Percentiles rank a stretch among this genome's conserved stretches.
Conservation (phyloP, 2,797 vertebrate genomes). For the Microctenopoma stevenorrisi region DNA sequence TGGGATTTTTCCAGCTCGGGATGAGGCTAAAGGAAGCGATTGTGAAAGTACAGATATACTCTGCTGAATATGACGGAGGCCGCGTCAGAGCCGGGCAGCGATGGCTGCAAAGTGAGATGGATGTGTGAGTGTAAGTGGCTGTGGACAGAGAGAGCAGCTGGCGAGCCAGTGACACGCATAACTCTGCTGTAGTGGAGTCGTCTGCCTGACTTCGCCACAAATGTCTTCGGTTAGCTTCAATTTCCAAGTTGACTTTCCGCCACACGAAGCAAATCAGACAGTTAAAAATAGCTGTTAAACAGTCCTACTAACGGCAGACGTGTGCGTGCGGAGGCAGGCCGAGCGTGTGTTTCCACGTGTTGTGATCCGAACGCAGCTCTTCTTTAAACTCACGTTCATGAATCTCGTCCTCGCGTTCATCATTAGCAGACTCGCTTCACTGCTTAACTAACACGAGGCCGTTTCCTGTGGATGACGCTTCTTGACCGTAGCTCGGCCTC, state of each 20-base stretch:
- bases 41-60: constrained; percentile 25
- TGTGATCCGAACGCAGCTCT: constrained; percentile 22
- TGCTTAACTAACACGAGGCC: too few species aligned
- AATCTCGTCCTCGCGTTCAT: too few species aligned
- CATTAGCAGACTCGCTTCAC: too few species aligned
- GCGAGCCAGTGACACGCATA: constrained; percentile 45
- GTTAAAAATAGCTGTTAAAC: constrained; percentile 67
- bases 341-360: constrained; percentile 40
- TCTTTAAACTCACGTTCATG: neutral
- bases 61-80: constrained; percentile 15
- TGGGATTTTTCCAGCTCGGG: constrained; percentile 63
- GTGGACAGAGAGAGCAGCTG: constrained; percentile 34
- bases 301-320: constrained; percentile 60
- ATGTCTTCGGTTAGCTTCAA: constrained; percentile 60
- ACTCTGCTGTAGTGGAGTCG: constrained; percentile 54
- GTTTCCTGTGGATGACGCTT: too few species aligned
- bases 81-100: constrained; percentile 22
- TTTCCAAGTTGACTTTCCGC: constrained; percentile 70
- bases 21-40: constrained; percentile 43
- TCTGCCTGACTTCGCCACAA: constrained; percentile 57
- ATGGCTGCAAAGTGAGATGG: constrained; percentile 11
- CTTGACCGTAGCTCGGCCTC: too few species aligned
- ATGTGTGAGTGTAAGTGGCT: constrained; percentile 16
- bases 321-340: constrained; percentile 19
- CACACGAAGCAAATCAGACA: constrained; percentile 73